Evolutionary conservation across 2,888 invertebrate genomes (phyloP).

Genomic region (Lasioglossum oenotherae): DNA sequence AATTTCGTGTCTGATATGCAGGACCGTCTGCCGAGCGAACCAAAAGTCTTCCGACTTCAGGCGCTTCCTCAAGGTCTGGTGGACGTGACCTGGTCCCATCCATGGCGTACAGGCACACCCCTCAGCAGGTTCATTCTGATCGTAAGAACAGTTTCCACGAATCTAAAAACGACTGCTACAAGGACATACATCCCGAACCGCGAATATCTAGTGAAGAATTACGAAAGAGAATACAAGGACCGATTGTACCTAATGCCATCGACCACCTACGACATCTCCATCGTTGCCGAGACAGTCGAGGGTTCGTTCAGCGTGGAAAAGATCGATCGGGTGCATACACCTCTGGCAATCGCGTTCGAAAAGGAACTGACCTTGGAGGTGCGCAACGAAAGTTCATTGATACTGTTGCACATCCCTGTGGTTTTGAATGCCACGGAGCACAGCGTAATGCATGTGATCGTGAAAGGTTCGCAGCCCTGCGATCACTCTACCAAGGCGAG

Average conservation of each 20-base stretch:
- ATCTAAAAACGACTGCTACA: constrained; percentile 17
- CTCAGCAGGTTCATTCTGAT: constrained; percentile 61
- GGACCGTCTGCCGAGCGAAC: too few relatives aligned
- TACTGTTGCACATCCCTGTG: constrained; percentile 66
- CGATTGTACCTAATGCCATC: constrained; percentile 65
- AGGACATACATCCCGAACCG: not conserved
- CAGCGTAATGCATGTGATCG: constrained; percentile 57
- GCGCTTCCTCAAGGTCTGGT: constrained; percentile 40
- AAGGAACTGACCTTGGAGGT: constrained; percentile 26
- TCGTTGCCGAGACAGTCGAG: constrained; percentile 59
- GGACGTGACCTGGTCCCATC: constrained; percentile 68
- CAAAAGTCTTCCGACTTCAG: constrained; percentile 15
- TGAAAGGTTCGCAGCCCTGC: constrained; percentile 64
- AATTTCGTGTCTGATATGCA: too few relatives aligned
- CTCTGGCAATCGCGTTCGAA: constrained; percentile 48
- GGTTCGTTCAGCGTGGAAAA: not conserved
- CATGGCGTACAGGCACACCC: constrained; percentile 60
- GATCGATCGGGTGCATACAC: constrained; percentile 18
- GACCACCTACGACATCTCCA: constrained; percentile 57
- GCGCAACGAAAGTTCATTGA: constrained; percentile 39
- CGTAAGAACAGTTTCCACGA: constrained; percentile 29
- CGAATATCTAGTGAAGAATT: constrained; percentile 28
- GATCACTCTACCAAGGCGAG: constrained; percentile 13
- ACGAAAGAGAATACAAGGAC: constrained; percentile 50
- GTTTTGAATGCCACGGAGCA: constrained; percentile 62